Conservation (phyloP, 1,140 invertebrate species). For the Neodiprion virginianus region DNA sequence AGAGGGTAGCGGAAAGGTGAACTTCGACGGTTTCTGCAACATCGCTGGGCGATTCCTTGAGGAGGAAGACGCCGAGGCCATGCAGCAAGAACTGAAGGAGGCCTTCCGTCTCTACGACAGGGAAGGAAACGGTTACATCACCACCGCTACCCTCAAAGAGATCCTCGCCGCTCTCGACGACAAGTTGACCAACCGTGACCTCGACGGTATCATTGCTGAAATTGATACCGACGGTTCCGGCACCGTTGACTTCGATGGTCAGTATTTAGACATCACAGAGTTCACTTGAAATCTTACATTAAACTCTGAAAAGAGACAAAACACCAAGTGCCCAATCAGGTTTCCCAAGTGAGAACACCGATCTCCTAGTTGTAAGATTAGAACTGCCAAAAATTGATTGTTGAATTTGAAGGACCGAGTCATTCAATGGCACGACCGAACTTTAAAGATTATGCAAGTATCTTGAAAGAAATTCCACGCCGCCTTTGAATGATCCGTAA, state of each 20-base stretch:
- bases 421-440: too few species aligned
- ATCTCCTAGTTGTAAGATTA: neutral
- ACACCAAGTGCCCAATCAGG: neutral
- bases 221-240: slow-evolving; percentile 94
- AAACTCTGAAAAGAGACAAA: slow-evolving; percentile 13
- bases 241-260: slow-evolving; percentile 89
- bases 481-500: too few species aligned
- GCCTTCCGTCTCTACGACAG: slow-evolving; percentile 86
- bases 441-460: too few species aligned
- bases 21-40: slow-evolving; percentile 91
- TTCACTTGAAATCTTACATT: slow-evolving; percentile 8
- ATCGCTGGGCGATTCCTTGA: slow-evolving; percentile 90
- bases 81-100: slow-evolving; percentile 93
- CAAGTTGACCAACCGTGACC: slow-evolving; percentile 81
- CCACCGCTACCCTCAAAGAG: slow-evolving; percentile 87
- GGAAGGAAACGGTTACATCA: slow-evolving; percentile 93
- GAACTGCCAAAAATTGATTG: too few species aligned
- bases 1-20: slow-evolving; percentile 85
- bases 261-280: slow-evolving; percentile 26
- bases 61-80: slow-evolving; percentile 90
- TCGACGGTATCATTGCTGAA: slow-evolving; percentile 92
- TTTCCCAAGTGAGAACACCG: slow-evolving; percentile 10
- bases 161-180: slow-evolving; percentile 90
- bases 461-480: too few species aligned
- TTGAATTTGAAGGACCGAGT: too few species aligned